Evolutionary conservation across 2,888 invertebrate species (phyloP).

Genomic region (Metellina segmentata): DNA sequence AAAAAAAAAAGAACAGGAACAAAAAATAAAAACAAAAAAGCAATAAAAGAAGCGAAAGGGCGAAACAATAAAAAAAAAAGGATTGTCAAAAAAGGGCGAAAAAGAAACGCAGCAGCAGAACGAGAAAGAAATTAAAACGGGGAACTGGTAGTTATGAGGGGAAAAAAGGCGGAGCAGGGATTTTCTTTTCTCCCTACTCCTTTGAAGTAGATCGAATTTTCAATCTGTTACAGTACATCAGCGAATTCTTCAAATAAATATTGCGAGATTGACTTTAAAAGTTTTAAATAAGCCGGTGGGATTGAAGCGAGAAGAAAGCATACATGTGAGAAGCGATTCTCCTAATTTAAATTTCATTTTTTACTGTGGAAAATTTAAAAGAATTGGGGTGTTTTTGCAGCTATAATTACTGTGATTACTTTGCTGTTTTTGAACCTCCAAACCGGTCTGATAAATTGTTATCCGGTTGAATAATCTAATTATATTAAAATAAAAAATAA

Average conservation of each 20-base stretch:
- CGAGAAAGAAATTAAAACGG: neutral
- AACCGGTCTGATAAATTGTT: too few relatives aligned
- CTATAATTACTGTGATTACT: too few relatives aligned
- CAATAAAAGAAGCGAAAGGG: neutral
- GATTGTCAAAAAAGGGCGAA: neutral
- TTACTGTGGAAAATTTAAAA: too few relatives aligned
- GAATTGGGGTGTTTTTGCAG: too few relatives aligned
- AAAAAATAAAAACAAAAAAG: neutral
- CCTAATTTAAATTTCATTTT: too few relatives aligned
- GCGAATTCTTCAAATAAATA: neutral
- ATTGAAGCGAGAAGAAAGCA: neutral
- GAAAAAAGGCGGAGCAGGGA: neutral
- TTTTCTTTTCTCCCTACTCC: neutral
- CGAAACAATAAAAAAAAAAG: neutral
- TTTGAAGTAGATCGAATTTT: slow-evolving; percentile 37
- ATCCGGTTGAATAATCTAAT: too few relatives aligned
- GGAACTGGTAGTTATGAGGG: neutral
- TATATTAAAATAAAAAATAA: too few relatives aligned
- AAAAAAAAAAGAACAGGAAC: neutral
- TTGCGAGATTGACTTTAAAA: neutral
- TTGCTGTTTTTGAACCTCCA: too few relatives aligned
- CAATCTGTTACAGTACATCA: neutral
- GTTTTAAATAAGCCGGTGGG: neutral
- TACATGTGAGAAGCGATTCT: too few relatives aligned
- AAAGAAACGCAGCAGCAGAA: neutral